Evolutionary conservation across 2,113 vertebrate genomes (phyloP).

Genomic region (Podiceps cristatus): DNA sequence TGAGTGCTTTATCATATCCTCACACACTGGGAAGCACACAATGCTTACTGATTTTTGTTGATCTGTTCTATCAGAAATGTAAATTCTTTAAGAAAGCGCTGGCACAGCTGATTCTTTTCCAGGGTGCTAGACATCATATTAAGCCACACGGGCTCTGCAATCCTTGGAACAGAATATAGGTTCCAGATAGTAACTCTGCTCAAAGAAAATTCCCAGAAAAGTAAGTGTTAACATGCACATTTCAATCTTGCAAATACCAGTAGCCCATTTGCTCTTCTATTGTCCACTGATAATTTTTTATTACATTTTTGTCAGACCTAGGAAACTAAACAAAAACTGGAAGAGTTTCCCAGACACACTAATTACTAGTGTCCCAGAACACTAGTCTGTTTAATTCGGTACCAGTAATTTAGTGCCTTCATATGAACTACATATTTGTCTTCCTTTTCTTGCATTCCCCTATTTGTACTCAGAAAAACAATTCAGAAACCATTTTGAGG

Average conservation of each 20-base stretch:
- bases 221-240: neutral
- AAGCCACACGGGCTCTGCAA: constrained; percentile 88
- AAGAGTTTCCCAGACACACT: neutral
- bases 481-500: neutral
- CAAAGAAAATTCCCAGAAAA: constrained; percentile 16
- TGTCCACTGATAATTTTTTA: neutral
- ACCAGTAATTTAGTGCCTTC: neutral
- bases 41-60: constrained; percentile 87
- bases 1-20: neutral
- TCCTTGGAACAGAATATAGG: constrained; percentile 87
- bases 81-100: constrained; percentile 86
- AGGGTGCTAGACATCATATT: constrained; percentile 86
- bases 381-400: neutral
- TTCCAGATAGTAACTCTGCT: constrained; percentile 86
- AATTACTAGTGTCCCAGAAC: neutral
- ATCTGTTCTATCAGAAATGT: constrained; percentile 84
- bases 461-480: neutral
- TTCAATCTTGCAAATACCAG: neutral
- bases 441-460: neutral
- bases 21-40: neutral
- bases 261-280: neutral
- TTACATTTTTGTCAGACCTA: neutral
- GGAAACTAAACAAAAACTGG: neutral
- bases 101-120: constrained; percentile 85
- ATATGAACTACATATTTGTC: neutral